Evolutionary conservation across 2,113 vertebrate genomes (phyloP), one percentile per base, ranked within the genome.

Genomic region (Forbesichthys agassizii): DNA sequence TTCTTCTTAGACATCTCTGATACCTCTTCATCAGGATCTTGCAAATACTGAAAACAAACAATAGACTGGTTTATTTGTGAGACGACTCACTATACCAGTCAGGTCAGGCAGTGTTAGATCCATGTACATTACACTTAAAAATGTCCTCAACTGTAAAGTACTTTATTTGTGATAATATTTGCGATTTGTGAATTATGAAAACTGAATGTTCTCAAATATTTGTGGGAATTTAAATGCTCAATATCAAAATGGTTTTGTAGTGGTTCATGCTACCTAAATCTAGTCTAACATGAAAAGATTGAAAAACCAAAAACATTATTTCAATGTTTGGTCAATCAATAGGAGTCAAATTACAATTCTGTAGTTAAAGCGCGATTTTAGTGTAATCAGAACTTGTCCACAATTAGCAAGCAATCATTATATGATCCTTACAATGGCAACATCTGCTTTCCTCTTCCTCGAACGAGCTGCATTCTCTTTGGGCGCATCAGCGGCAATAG

Each of bases 401-500:
- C n/a, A 47, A 18, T 33, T 60, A 7, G 51, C 33, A 16, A 36
- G 10, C 5, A 8, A 70, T 57, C 53, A 61, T 77, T 69, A 49
- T 52, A 62, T 33, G 9, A 54, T 68, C 92, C 97, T 96, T 88
- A 99, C 97, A 88, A 95, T 93, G 48, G 94, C 95, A 86, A 98
- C 94, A 84, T 98, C 95, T 60, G 96, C 95, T 90, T 99, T 99
- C 78, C 96, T 96, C 87, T 99, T 99, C 81, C 96, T 94, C 85
- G 92, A 69, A 33, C 94, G 92, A 9, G 74, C 73, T 33, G 91
- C 62, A 51, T 59, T 61, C 52, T 91, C 87, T 1, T 68, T 71
- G 49, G 82, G 69, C 52, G 68, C 76, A 49, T 91, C 92, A 51
- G 88, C 78, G 82, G 84, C 61, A 64, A 68, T 73, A 48, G 63